phyloP scores from a whole-genome alignment of 1,140 invertebrate species.

The Penaeus vannamei region DNA sequence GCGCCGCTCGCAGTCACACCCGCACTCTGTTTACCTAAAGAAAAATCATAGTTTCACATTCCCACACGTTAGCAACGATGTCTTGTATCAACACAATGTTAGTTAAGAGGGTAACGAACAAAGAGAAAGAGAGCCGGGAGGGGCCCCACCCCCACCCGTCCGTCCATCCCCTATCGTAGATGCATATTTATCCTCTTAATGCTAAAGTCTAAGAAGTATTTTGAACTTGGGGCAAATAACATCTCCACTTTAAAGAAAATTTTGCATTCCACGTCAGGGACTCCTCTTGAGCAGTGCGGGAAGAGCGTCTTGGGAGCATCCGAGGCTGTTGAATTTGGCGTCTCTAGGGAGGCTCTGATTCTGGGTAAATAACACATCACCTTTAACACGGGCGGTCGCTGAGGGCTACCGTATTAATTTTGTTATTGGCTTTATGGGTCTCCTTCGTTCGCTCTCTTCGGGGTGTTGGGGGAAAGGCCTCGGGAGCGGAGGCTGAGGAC shows the following conservation, averaged over 20 bases:
- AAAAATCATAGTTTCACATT: too few relatives aligned
- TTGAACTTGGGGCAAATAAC: neutral
- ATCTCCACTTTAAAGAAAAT: conserved; percentile 23
- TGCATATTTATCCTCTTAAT: too few relatives aligned
- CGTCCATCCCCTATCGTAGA: too few relatives aligned
- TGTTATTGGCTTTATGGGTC: conserved; percentile 28
- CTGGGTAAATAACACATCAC: conserved; percentile 59
- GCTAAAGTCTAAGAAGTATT: neutral
- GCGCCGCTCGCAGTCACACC: neutral
- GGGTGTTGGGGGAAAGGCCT: neutral
- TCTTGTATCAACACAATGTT: too few relatives aligned
- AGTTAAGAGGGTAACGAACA: too few relatives aligned
- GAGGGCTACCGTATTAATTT: conserved; percentile 44
- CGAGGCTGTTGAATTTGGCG: conserved; percentile 57
- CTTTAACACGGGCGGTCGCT: conserved; percentile 49
- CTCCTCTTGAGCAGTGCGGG: neutral
- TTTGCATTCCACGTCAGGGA: conserved; percentile 26
- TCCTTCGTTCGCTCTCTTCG: neutral
- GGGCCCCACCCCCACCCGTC: too few relatives aligned
- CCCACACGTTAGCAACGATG: too few relatives aligned
- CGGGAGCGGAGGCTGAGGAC: neutral
- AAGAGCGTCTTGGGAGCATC: neutral
- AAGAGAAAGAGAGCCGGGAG: too few relatives aligned
- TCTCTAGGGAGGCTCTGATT: conserved; percentile 49
- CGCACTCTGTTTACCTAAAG: neutral